phyloP scores from a whole-genome alignment of 2,888 invertebrate genomes.

The Hedychridium roseum region DNA sequence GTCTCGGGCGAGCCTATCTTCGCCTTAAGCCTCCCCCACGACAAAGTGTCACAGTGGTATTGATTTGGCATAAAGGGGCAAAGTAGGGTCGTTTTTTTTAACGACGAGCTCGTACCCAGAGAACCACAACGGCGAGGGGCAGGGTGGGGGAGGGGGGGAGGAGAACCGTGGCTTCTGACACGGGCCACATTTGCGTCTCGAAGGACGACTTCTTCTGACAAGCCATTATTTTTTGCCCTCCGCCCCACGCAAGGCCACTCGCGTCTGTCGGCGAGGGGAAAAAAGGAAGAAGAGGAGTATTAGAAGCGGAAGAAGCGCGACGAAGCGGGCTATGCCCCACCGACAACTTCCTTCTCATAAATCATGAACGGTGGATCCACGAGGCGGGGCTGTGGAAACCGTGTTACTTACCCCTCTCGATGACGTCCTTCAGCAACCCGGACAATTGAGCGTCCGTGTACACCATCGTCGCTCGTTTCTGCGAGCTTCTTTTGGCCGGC shows the following conservation, averaged over 20 bases:
- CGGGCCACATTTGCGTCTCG: conserved; percentile 22
- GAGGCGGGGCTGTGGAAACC: not conserved
- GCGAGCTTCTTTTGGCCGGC: conserved; percentile 14
- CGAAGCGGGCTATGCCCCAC: not conserved
- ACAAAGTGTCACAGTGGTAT: conserved; percentile 14
- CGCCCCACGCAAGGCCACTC: conserved; percentile 13
- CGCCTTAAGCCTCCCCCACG: not conserved
- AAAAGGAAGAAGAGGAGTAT: not conserved
- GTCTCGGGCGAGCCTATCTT: not conserved
- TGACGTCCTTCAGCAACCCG: conserved; percentile 55
- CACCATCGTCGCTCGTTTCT: conserved; percentile 39
- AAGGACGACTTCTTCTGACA: conserved; percentile 23
- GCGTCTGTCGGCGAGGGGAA: conserved; percentile 13
- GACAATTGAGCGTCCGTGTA: conserved; percentile 57
- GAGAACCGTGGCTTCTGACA: conserved; percentile 4
- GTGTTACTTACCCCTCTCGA: conserved; percentile 65
- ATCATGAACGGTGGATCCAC: conserved; percentile 18
- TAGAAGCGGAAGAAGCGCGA: conserved; percentile 15
- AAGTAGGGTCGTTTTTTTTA: conserved; percentile 22
- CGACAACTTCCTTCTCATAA: conserved; percentile 32
- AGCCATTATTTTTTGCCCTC: conserved; percentile 29
- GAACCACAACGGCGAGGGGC: not conserved
- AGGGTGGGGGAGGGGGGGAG: not conserved
- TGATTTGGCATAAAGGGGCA: conserved; percentile 9
- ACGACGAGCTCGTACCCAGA: conserved; percentile 7